These are phyloP conservation scores for Callimorpha dominula DNA, from an alignment of 2,888 invertebrate genomes.

Conservation along the genomic window DNA sequence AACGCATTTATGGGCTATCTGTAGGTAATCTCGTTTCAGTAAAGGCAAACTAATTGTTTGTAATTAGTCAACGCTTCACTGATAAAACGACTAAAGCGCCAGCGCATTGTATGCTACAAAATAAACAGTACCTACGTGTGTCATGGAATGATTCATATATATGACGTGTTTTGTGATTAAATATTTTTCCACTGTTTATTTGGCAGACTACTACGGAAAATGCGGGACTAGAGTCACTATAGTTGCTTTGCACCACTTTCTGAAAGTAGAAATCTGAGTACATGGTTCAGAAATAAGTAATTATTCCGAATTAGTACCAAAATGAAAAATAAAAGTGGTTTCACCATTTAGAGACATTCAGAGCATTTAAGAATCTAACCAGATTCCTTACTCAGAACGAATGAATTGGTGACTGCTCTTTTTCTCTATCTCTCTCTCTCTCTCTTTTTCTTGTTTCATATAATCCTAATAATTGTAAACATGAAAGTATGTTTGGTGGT, in stretches of 20 bases:
- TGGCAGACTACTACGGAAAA: background rate
- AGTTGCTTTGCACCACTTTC: background rate
- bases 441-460: too few relatives aligned
- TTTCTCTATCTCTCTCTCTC: too few relatives aligned
- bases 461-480: too few relatives aligned
- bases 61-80: conserved; percentile 31
- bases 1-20: conserved; percentile 32
- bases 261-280: background rate
- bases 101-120: background rate
- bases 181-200: conserved; percentile 35
- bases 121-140: conserved; percentile 2
- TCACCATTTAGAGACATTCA: background rate
- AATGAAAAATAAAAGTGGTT: too few relatives aligned
- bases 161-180: conserved; percentile 12
- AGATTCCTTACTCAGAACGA: too few relatives aligned
- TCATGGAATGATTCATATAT: conserved; percentile 14
- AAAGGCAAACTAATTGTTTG: conserved; percentile 44
- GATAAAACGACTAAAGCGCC: conserved; percentile 23
- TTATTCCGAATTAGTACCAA: background rate
- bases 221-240: background rate
- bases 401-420: too few relatives aligned
- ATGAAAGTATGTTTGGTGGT: too few relatives aligned
- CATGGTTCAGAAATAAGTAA: background rate
- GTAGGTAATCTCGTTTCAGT: conserved; percentile 45
- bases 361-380: background rate